Conservation (phyloP, 2,888 invertebrate genomes). For the Vandiemenella viatica region DNA sequence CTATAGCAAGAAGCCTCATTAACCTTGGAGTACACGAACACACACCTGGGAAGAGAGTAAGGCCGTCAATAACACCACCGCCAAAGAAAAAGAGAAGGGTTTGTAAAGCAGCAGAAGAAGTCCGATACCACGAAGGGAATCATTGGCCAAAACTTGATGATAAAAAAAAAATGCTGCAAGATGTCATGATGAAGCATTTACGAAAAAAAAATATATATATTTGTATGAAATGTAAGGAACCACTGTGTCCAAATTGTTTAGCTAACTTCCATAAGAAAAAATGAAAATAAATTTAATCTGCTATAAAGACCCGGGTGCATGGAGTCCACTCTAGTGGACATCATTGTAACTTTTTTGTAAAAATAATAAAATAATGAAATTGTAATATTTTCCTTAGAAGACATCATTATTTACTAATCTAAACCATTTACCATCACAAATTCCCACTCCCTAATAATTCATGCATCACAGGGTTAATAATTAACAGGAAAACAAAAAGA, state of each 20-base stretch:
- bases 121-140: too few relatives aligned
- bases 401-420: not conserved
- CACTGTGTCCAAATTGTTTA: constrained; percentile 6
- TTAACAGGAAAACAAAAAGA: too few relatives aligned
- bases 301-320: too few relatives aligned
- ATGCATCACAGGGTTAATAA: not conserved
- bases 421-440: too few relatives aligned
- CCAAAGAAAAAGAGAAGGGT: not conserved
- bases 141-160: constrained; percentile 5
- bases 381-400: not conserved
- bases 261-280: not conserved
- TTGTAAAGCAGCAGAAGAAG: not conserved
- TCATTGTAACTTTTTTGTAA: not conserved
- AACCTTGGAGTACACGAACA: not conserved
- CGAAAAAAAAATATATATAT: constrained; percentile 5
- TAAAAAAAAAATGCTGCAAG: not conserved
- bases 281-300: not conserved
- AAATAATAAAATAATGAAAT: too few relatives aligned
- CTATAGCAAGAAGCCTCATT: constrained; percentile 3
- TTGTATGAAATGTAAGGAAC: constrained; percentile 1
- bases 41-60: not conserved
- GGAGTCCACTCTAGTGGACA: not conserved
- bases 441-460: not conserved
- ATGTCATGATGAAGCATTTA: constrained; percentile 1
- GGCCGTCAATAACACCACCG: not conserved